These are phyloP conservation scores for Heliconius aoede DNA, from an alignment of 2,888 invertebrate species.

Conservation along the genomic window DNA sequence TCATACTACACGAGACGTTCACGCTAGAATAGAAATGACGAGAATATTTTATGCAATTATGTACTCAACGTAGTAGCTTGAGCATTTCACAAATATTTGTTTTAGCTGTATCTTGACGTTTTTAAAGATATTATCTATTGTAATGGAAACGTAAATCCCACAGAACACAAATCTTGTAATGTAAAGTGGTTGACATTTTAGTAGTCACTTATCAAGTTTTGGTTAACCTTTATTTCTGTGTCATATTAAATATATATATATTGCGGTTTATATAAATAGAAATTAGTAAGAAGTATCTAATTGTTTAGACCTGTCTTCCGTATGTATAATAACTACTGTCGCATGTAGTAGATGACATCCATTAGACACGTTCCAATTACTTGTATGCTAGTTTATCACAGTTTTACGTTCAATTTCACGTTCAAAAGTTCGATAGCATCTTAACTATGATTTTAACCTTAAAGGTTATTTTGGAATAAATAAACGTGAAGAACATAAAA, in stretches of 20 bases:
- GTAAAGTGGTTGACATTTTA: neutral
- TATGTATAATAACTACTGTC: neutral
- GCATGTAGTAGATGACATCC: constrained; percentile 2
- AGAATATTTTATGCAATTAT: constrained; percentile 29
- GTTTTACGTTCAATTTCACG: neutral
- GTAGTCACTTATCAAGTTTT: neutral
- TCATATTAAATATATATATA: neutral
- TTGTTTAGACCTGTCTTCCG: neutral
- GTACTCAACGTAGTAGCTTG: constrained; percentile 25
- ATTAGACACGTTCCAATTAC: constrained; percentile 14
- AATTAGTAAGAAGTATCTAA: neutral
- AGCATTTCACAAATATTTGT: constrained; percentile 37
- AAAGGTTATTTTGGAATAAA: no score
- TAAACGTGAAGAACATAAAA: no score
- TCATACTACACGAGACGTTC: neutral
- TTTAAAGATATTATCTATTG: constrained; percentile 30
- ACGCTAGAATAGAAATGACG: constrained; percentile 10
- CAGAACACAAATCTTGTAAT: neutral
- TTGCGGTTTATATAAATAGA: neutral
- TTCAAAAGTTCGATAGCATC: no score
- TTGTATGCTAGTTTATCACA: neutral
- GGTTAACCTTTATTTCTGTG: neutral
- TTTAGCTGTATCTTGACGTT: constrained; percentile 22
- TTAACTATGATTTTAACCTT: no score
- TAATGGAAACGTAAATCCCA: constrained; percentile 20